Percentiles rank a stretch among this genome's conserved stretches.
These are phyloP conservation scores for Apodemia mormo DNA, from an alignment of 2,888 invertebrate genomes.

Conservation along the genomic window DNA sequence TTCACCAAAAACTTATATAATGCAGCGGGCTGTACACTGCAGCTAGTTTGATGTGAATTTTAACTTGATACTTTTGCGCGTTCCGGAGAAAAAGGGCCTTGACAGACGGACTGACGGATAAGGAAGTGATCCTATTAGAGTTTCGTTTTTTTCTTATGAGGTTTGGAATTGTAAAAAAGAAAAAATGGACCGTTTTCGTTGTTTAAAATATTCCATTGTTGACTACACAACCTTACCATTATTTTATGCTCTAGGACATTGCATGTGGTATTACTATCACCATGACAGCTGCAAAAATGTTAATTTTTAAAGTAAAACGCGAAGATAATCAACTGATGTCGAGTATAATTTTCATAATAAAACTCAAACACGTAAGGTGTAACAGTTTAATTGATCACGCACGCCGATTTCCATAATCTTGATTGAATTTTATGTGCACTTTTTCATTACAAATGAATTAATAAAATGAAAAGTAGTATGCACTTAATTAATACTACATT, in stretches of 20 bases:
- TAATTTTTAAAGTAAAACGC: constrained; percentile 13
- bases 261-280: not conserved
- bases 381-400: not conserved
- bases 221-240: too few species aligned
- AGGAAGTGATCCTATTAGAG: too few species aligned
- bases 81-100: too few species aligned
- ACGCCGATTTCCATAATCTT: not conserved
- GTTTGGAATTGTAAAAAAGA: too few species aligned
- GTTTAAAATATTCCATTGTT: too few species aligned
- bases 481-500: not conserved
- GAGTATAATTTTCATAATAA: constrained; percentile 10
- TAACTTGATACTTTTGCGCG: too few species aligned
- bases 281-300: not conserved
- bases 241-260: not conserved
- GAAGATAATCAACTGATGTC: not conserved
- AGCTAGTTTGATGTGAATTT: too few species aligned
- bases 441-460: not conserved
- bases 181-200: too few species aligned
- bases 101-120: too few species aligned
- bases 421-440: not conserved
- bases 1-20: too few species aligned
- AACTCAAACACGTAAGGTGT: constrained; percentile 6
- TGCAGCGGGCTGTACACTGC: too few species aligned
- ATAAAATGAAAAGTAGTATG: not conserved
- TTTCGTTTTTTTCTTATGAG: too few species aligned